Base-by-base conservation (phyloP, 1,140 invertebrate genomes). In the Diuraphis noxia region DNA sequence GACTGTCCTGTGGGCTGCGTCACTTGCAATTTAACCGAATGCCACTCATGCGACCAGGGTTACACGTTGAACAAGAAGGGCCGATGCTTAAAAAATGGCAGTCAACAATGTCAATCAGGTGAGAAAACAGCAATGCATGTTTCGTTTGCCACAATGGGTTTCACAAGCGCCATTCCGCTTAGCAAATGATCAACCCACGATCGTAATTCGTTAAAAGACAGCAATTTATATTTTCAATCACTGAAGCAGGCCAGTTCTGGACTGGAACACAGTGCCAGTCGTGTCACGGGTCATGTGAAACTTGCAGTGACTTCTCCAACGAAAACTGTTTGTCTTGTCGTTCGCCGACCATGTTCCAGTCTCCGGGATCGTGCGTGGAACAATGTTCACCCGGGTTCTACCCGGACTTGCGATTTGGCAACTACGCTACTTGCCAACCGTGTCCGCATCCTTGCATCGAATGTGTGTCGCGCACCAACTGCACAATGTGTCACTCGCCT, bases 401-500 rank as follows among this genome's bases (percentile, higher is more conserved):
- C 93, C 94, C 13, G 93, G 89, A 91, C 36, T 81, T 91, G n/a
- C n/a, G 89, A 17, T 91, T 91, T 36, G 89, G 49, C 36, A 86
- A 41, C 40, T 85, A 95, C 95, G 17, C 96, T 4, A 93, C 95
- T 2, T 98, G 97, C 93, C 94, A 95, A 2, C 96, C 96, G 4
- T 98, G 97, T 93, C 93, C 96, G 63, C 96, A 97, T 93, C 96
- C 96, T 0, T 98, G 97, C 93, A 95, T 95, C 1, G 95, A 96
- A 38, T 98, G 97, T 93, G 95, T 96, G 4, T 96, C 96, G 1
- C 95, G 96, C 91, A 94, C 96, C 77, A 97, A 97, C 92, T 98
- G 97, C 93, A 97, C 96, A 2, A 94, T 95, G 6, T 98, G 97
- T 93, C 95, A 95, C 30, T 95, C 95, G 63, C 95, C 96, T 0